Evolutionary conservation across 2,888 invertebrate species (phyloP).

Genomic region (Lacanobia wlatinum): DNA sequence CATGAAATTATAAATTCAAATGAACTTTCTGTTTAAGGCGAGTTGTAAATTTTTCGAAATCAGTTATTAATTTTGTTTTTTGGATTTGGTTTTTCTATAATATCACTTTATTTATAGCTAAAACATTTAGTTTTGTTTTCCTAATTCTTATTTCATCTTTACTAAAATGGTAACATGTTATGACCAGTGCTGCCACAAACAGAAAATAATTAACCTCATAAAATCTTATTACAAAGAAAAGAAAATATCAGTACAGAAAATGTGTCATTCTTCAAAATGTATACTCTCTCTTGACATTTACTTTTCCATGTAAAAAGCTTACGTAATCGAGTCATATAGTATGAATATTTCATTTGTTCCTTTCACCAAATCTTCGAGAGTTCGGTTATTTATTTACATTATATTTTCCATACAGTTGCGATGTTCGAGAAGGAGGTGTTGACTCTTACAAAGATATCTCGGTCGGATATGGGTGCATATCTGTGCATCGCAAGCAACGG

Average conservation of each 20-base stretch:
- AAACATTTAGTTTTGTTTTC: too few species aligned
- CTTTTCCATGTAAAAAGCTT: conserved; percentile 30
- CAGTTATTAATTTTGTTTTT: too few species aligned
- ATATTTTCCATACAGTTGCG: conserved; percentile 86
- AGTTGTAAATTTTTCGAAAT: too few species aligned
- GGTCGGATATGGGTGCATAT: conserved; percentile 97
- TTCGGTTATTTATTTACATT: conserved; percentile 49
- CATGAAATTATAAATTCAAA: too few species aligned
- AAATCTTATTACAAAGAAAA: conserved; percentile 14
- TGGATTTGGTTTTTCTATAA: too few species aligned
- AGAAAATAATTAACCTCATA: neutral
- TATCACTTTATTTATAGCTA: too few species aligned
- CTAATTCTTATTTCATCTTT: too few species aligned
- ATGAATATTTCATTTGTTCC: conserved; percentile 50
- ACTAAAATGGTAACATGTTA: too few species aligned
- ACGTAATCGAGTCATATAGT: conserved; percentile 33
- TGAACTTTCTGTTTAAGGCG: too few species aligned
- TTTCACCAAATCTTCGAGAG: conserved; percentile 22
- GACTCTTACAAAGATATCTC: conserved; percentile 94
- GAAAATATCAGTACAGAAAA: conserved; percentile 7
- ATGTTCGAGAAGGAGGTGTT: conserved; percentile 94
- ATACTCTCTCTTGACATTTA: conserved; percentile 31
- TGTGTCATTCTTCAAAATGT: conserved; percentile 25
- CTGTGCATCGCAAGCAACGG: conserved; percentile 97
- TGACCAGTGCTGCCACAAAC: too few species aligned